Base-by-base conservation (phyloP, 2,797 vertebrate species). In the Cottoperca gobio region DNA sequence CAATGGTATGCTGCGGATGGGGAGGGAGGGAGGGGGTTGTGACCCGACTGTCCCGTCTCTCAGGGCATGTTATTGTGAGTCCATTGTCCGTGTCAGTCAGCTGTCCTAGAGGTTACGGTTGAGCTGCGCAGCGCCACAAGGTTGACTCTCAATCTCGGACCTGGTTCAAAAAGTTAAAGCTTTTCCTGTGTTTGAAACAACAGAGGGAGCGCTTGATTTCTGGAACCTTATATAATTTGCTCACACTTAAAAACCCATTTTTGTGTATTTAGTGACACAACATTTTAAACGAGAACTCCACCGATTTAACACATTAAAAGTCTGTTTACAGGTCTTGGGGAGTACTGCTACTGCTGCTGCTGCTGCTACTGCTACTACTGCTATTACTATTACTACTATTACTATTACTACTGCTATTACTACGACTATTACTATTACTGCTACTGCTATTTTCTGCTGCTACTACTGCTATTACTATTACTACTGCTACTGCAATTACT, bases 1-100 rank as follows among this genome's bases (percentile, higher is more conserved):
- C 89, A 95, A 95, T 90, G 95, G 95, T 95, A 95, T 87, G 95
- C 90, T 53, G 87, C 66, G 82, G 87, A 83, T 69, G 66, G 90
- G 87, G 54, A 71, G 89, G 88, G 90, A 70, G 92, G 89, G 88
- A 68, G 77, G 88, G 90, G 89, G 33, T 81, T 86, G 40, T 87
- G 89, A 92, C 45, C 76, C 57, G 57, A 60, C 75, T 77, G 59
- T 92, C 73, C 50, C 85, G 54, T 89, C 86, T 91, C 68, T 88
- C 70, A 52, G 87, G 91, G 92, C 91, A 90, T 90, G 93, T 90
- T 87, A 90, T 86, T 62, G 89, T 94, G 85, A 89, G 87, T 93
- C 82, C 82, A 84, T 92, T 77, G 84, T 90, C 80, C 70, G 77
- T 84, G 84, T 91, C 82, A 59, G 77, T 91, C 83, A 31, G 80